Evolutionary conservation across 2,888 invertebrate species (phyloP).

Genomic region (Euproctis similis): DNA sequence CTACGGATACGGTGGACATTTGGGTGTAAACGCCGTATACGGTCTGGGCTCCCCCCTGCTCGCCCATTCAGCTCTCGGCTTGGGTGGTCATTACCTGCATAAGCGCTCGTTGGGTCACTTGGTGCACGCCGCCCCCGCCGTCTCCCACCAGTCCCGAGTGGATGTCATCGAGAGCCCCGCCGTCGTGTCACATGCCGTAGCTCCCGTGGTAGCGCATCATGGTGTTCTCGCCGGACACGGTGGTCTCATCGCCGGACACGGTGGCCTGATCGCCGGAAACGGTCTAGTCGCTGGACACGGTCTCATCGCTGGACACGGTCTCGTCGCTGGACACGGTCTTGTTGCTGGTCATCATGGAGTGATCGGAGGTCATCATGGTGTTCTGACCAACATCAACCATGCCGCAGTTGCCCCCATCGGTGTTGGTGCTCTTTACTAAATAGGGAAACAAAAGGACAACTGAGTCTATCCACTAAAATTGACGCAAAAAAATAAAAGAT

Average conservation of each 20-base stretch:
- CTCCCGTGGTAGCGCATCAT: background rate
- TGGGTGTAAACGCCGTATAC: slow-evolving; percentile 8
- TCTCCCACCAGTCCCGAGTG: slow-evolving; percentile 70
- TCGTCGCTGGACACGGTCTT: too few species aligned
- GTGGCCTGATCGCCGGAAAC: background rate
- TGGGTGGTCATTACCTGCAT: slow-evolving; percentile 37
- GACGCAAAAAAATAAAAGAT: too few species aligned
- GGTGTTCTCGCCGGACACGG: slow-evolving; percentile 22
- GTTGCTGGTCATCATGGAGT: slow-evolving; percentile 66
- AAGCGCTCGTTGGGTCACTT: slow-evolving; percentile 43
- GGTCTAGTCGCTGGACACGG: background rate
- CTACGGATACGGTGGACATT: slow-evolving; percentile 22
- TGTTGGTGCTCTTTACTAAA: slow-evolving; percentile 42
- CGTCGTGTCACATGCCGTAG: slow-evolving; percentile 54
- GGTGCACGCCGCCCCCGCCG: slow-evolving; percentile 38
- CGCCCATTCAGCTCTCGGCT: slow-evolving; percentile 19
- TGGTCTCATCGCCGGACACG: slow-evolving; percentile 7
- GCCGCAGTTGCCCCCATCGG: slow-evolving; percentile 35
- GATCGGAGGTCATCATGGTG: slow-evolving; percentile 31
- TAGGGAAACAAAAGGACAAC: too few species aligned
- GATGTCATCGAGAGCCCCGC: slow-evolving; percentile 37
- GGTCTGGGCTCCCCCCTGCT: slow-evolving; percentile 18
- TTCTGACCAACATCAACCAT: background rate
- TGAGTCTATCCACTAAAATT: too few species aligned
- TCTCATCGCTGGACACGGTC: slow-evolving; percentile 64